Base-by-base conservation (phyloP, 2,797 vertebrate genomes). In the Parotocinclus haroldoi region DNA sequence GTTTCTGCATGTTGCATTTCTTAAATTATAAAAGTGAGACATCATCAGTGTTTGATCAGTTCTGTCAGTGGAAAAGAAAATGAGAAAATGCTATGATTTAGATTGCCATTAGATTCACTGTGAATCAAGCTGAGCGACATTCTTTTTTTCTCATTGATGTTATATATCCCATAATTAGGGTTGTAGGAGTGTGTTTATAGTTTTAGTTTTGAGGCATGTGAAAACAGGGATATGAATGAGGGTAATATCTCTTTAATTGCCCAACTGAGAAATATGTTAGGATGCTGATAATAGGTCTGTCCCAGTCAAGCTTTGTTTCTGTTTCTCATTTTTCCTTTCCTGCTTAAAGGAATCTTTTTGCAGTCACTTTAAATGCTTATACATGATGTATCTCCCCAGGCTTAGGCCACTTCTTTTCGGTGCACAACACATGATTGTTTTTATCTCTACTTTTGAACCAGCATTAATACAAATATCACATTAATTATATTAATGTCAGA, bases 271-370 rank as follows among this genome's bases (percentile, higher is more conserved):
- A 19, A 60, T 27, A 69, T 53, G 64, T 66, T 48, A 73, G 68
- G 63, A 75, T 50, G 71, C 51, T 76, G 71, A 79, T 78, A 79
- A 81, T 75, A 60, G 58, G 62, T 10, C 65, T 65, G 61, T 73
- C 66, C 72, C 79, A 80, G 80, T 83, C 80, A 81, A 76, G 69
- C 53, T 66, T 71, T 71, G 56, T 70, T 72, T 69, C 16, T 18
- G 58, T 45, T 58, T 69, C 69, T 50, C 56, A 54, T 62, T 16
- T 40, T 49, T 58, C 49, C 50, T 71, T 38, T 65, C 71, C 59
- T 74, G 48, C 72, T 76, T 58, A 63, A 50, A 77, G 72, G 69
- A 58, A 69, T 76, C 69, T 73, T 10, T 54, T 69, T 14, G 51
- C 76, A 77, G 72, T 63, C 68, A 63, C 67, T 66, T 70, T 53